A percentile compares a stretch with the other conserved stretches of the same genome.
These are phyloP conservation scores for Listronotus bonariensis DNA, from an alignment of 1,140 invertebrate genomes.

Conservation along the genomic window DNA sequence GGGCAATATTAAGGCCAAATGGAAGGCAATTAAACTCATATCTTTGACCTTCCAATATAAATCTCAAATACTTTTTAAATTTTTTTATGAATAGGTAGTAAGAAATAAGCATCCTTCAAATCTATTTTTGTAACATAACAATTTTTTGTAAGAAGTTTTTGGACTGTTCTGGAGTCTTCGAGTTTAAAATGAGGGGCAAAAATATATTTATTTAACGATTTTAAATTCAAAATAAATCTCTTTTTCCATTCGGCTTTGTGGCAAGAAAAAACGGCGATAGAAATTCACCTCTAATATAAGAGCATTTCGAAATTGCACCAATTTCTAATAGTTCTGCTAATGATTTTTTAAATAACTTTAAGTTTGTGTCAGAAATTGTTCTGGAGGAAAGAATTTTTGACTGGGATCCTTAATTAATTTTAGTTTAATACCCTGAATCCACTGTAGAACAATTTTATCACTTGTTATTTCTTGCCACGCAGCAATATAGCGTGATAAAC, in stretches of 20 bases:
- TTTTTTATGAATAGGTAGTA: constrained; percentile 13
- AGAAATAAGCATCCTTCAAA: constrained; percentile 9
- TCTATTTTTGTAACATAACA: constrained; percentile 11
- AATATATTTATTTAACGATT: not conserved
- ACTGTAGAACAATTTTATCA: not conserved
- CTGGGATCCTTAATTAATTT: too few species aligned
- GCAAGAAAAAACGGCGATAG: constrained; percentile 3
- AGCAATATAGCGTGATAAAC: not conserved
- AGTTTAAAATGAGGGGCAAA: constrained; percentile 18
- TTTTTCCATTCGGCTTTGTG: not conserved
- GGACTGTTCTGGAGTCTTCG: constrained; percentile 8
- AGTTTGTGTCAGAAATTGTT: not conserved
- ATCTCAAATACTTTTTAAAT: constrained; percentile 12
- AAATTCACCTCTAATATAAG: constrained; percentile 1
- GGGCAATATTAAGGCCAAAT: constrained; percentile 8
- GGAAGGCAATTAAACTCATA: constrained; percentile 6
- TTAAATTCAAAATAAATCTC: not conserved
- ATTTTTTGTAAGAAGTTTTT: constrained; percentile 4
- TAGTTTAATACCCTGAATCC: constrained; percentile 1
- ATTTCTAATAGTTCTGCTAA: not conserved
- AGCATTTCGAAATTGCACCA: constrained; percentile 8
- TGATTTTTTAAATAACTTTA: not conserved
- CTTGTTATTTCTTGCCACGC: constrained; percentile 8
- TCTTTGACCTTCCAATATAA: not conserved
- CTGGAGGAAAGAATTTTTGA: too few species aligned